Evolutionary conservation across 2,888 invertebrate species (phyloP), one percentile per base, ranked within the genome.

Genomic region (Rapana venosa): DNA sequence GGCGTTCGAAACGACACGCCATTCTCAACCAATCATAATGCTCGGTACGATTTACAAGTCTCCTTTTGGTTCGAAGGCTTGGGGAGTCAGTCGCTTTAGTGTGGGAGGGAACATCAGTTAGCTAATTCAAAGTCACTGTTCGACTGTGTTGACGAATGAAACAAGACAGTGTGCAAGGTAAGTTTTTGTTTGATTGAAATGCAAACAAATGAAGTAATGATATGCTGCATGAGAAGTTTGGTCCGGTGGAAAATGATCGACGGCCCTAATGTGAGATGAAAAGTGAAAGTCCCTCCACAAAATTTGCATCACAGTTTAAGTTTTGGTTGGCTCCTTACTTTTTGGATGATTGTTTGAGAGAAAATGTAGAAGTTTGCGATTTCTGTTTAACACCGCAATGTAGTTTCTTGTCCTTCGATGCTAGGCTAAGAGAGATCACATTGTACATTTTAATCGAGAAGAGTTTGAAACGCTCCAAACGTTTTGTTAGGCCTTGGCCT

Each of bases 1-100:
- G 4, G 47, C 47, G 85, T 85, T 85, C 58, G 85, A 85, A 85
- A 58, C 85, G 85, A 58, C 85, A 85, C 58, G 47, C 26, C 11
- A 5, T 15, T 56, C 17, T 30, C 13, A 30, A 85, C 85, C 85
- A 85, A 85, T 85, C 85, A 30, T 15, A 58, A 30, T 11, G 56
- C n/a, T 8, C 58, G 58, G 47, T 84, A 11, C 58, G 17, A 30
- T 83, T 47, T 83, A 13, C 47, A 47, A 26, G 47, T 47, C 83
- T 83, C n/a, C 47, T 8, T 83, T 83, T 58, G 58, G 85, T 36
- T 85, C 58, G 47, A 47, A 58, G 58, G 85, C 30, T 85, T 85
- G 56, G n/a, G 58, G n/a, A n/a, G 26, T 30, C 30, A 77, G 77
- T 4, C 17, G 11, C 20, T 0, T n/a, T 32, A 32, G 32, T 56